These are phyloP conservation scores for Xenotilapia flavipinnis DNA, from an alignment of 2,113 vertebrate genomes.

Conservation along the genomic window DNA sequence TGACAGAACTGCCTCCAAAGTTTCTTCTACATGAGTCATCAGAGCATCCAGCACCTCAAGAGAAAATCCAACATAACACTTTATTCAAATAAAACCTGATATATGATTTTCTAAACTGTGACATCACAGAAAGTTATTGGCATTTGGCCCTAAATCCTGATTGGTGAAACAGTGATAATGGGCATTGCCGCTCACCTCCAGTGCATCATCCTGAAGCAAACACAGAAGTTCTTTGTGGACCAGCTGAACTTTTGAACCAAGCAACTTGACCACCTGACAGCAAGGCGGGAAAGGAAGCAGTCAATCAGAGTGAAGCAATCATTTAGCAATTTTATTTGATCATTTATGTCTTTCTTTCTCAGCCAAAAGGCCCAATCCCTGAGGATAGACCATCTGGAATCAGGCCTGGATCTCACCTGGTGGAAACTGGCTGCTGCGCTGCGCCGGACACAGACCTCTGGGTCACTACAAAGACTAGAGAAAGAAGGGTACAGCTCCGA, in stretches of 20 bases:
- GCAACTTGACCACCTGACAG: conserved; percentile 86
- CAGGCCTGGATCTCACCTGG: conserved; percentile 74
- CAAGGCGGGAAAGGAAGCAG: conserved; percentile 7
- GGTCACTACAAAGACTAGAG: conserved; percentile 89
- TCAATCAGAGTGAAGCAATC: not conserved
- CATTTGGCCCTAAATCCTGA: not conserved
- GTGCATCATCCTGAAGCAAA: conserved; percentile 86
- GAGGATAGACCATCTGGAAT: not conserved
- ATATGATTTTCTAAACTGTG: not conserved
- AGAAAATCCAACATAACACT: not conserved
- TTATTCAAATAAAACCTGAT: not conserved
- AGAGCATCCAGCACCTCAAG: conserved; percentile 87
- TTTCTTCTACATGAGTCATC: conserved; percentile 86
- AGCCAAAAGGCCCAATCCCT: not conserved
- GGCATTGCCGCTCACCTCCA: conserved; percentile 79
- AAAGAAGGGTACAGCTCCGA: conserved; percentile 88
- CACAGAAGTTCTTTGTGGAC: conserved; percentile 88
- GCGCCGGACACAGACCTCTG: conserved; percentile 83
- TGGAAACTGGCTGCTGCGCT: conserved; percentile 88
- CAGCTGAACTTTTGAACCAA: conserved; percentile 81
- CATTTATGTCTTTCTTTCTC: not conserved
- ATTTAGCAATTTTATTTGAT: not conserved
- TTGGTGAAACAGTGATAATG: not conserved
- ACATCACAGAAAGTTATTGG: not conserved
- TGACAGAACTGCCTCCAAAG: conserved; percentile 81